A percentile compares a stretch with the other conserved stretches of the same genome.
phyloP scores from a whole-genome alignment of 2,113 vertebrate species.

The Hydrolagus affinis region DNA sequence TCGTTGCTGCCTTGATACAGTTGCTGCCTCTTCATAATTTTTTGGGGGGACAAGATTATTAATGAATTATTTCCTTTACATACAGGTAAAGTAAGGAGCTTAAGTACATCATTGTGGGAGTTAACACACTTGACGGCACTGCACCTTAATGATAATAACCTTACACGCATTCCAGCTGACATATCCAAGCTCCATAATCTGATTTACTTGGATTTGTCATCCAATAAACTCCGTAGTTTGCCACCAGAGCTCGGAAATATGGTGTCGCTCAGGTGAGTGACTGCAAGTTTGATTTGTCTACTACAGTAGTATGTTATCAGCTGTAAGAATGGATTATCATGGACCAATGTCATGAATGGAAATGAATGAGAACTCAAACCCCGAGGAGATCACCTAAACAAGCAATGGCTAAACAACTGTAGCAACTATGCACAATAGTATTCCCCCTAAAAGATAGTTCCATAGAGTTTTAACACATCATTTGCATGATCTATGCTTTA shows the following conservation, averaged over 20 bases:
- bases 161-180: constrained; percentile 92
- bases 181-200: constrained; percentile 96
- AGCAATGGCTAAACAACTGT: not conserved
- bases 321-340: not conserved
- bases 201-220: constrained; percentile 95
- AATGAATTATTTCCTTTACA: constrained; percentile 36
- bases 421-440: not conserved
- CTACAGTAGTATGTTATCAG: not conserved
- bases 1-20: not conserved
- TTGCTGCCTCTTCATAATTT: not conserved
- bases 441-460: not conserved
- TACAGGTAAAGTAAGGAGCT: constrained; percentile 85
- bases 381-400: not conserved
- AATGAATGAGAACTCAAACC: not conserved
- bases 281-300: not conserved
- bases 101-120: constrained; percentile 88
- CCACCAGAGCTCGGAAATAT: constrained; percentile 98
- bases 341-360: not conserved
- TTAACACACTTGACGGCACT: constrained; percentile 93
- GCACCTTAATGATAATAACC: constrained; percentile 96
- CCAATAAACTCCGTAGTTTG: constrained; percentile 98
- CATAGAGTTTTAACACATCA: too few species aligned
- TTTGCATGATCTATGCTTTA: not conserved
- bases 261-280: constrained; percentile 92
- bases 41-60: not conserved